Percentiles rank a stretch among this genome's conserved stretches.
Evolutionary conservation across 2,888 invertebrate genomes (phyloP).

Genomic region (Steromphala cineraria): DNA sequence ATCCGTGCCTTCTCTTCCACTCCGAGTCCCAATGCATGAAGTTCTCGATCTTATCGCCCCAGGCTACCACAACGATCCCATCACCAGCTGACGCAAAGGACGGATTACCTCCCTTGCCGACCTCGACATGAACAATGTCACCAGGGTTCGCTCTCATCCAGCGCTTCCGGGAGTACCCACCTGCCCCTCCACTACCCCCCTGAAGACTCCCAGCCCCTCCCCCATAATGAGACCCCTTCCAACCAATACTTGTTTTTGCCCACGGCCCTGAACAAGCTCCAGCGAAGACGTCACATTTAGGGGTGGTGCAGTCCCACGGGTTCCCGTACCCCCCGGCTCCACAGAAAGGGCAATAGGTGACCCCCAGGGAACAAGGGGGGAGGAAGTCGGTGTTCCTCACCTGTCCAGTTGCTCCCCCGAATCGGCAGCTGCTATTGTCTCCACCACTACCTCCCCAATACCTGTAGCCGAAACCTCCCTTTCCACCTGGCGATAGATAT

Average conservation of each 20-base stretch:
- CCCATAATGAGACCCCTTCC: conserved; percentile 19
- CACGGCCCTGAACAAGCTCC: conserved; percentile 26
- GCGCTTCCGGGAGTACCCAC: not conserved
- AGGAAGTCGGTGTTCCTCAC: not conserved
- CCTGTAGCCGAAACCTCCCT: not conserved
- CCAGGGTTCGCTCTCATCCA: conserved; percentile 9
- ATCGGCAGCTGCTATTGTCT: not conserved
- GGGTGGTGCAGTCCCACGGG: not conserved
- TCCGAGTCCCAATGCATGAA: not conserved
- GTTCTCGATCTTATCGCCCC: conserved; percentile 23
- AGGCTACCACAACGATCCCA: conserved; percentile 26
- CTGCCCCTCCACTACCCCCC: conserved; percentile 29
- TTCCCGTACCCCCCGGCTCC: conserved; percentile 22
- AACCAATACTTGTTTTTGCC: not conserved
- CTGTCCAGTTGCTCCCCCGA: not conserved
- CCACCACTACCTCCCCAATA: not conserved
- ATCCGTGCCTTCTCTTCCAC: not conserved
- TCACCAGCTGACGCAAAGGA: conserved; percentile 19
- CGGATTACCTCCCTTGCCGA: conserved; percentile 24
- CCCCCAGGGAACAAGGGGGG: not conserved
- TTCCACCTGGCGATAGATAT: not conserved
- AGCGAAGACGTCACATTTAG: not conserved
- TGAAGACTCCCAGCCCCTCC: conserved; percentile 23
- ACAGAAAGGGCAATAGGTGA: conserved; percentile 23
- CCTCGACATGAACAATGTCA: conserved; percentile 8